phyloP scores from a whole-genome alignment of 2,797 vertebrate species.

The Anguilla megastoma region DNA sequence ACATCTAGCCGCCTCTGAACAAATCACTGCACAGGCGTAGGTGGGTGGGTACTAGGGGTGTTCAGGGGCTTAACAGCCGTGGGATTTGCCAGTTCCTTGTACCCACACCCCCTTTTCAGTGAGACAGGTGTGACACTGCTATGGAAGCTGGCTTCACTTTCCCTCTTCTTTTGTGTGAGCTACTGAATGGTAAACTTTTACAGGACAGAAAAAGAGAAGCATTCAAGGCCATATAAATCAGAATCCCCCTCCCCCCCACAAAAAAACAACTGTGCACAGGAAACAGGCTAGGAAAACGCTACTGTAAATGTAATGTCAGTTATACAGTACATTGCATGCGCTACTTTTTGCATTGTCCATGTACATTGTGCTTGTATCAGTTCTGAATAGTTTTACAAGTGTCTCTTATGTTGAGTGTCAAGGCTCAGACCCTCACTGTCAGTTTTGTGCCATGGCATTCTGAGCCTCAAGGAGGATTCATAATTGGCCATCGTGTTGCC shows the following conservation, averaged over 20 bases:
- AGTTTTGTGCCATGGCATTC: too few relatives aligned
- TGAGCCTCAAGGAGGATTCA: too few relatives aligned
- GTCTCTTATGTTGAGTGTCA: not conserved
- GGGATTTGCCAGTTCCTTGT: constrained; percentile 31
- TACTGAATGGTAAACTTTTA: not conserved
- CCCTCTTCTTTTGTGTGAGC: constrained; percentile 18
- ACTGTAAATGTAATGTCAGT: not conserved
- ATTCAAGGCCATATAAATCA: not conserved
- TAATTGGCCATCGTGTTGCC: not conserved
- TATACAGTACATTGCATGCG: not conserved
- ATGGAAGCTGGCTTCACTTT: constrained; percentile 34
- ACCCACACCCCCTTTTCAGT: not conserved
- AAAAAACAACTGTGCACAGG: not conserved
- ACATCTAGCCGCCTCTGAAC: constrained; percentile 54
- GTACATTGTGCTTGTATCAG: not conserved
- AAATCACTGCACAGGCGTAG: constrained; percentile 51
- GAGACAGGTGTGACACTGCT: constrained; percentile 20
- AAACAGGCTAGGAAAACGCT: not conserved
- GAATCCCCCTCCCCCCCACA: not conserved
- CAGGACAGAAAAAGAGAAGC: not conserved
- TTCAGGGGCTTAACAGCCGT: constrained; percentile 23
- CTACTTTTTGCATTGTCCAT: not conserved
- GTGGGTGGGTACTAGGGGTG: not conserved
- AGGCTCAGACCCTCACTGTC: not conserved
- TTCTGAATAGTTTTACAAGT: not conserved